Conservation (phyloP, 2,797 vertebrate species). For the Melanotaenia parkinsoni region DNA sequence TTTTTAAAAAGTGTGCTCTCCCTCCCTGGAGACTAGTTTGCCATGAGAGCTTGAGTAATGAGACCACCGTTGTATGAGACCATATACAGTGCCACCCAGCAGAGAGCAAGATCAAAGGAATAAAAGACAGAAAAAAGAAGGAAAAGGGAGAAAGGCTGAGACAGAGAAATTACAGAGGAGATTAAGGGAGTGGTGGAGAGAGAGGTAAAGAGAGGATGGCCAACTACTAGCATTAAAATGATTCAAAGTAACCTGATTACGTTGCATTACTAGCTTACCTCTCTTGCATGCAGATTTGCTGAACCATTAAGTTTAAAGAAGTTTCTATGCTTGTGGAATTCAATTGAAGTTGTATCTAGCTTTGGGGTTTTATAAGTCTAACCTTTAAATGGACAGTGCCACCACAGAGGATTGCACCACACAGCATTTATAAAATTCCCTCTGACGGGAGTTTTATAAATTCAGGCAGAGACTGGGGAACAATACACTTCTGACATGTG, state of each 20-base stretch:
- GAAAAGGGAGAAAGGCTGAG: not conserved
- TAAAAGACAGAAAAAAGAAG: not conserved
- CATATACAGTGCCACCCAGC: constrained; percentile 42
- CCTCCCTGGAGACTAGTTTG: constrained; percentile 62
- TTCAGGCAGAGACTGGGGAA: not conserved
- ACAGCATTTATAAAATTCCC: not conserved
- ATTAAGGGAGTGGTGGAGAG: constrained; percentile 9
- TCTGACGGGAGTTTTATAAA: not conserved
- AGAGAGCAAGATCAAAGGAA: constrained; percentile 8
- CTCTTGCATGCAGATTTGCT: constrained; percentile 50
- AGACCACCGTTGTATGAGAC: constrained; percentile 51
- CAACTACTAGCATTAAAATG: constrained; percentile 63
- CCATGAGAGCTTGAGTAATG: constrained; percentile 80
- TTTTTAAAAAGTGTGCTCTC: constrained; percentile 57
- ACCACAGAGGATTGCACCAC: not conserved
- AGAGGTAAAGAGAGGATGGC: constrained; percentile 15
- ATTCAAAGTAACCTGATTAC: constrained; percentile 73
- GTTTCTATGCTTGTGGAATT: constrained; percentile 44
- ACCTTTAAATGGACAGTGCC: constrained; percentile 32
- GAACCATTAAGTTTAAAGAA: constrained; percentile 55
- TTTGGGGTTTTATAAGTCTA: constrained; percentile 34
- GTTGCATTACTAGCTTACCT: constrained; percentile 45
- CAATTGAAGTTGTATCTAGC: constrained; percentile 39
- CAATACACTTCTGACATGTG: constrained; percentile 2
- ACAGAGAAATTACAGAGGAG: constrained; percentile 4